phyloP scores from a whole-genome alignment of 2,113 vertebrate species.

The Nestor notabilis region DNA sequence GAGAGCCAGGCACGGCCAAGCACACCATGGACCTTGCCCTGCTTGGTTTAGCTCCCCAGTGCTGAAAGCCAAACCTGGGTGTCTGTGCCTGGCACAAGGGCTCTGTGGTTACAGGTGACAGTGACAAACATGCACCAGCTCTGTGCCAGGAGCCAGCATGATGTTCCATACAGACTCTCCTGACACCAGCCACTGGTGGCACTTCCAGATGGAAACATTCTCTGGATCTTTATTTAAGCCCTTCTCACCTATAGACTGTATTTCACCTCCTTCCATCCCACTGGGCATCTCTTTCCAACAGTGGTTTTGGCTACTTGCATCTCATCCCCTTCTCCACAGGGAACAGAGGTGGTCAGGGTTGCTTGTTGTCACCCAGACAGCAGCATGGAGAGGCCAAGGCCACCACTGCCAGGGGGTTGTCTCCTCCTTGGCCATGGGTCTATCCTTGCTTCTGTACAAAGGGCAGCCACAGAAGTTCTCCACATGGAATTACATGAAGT shows the following conservation, averaged over 20 bases:
- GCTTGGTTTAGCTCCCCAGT: neutral
- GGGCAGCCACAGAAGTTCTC: neutral
- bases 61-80: neutral
- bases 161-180: neutral
- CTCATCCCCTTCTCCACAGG: rapidly evolving
- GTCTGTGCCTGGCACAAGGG: neutral
- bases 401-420: neutral
- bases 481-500: neutral
- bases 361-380: neutral
- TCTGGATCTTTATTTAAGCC: neutral
- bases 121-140: neutral
- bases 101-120: neutral
- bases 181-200: neutral
- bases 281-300: neutral
- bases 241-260: neutral
- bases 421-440: neutral
- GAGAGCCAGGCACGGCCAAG: neutral
- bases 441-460: neutral
- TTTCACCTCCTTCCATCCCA: neutral
- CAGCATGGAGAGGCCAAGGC: neutral
- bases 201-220: neutral
- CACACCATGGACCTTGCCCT: neutral
- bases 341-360: neutral
- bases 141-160: neutral
- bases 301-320: neutral